Evolutionary conservation across 1,140 invertebrate genomes (phyloP), one percentile per base, ranked within the genome.

Genomic region (Formica selysi): DNA sequence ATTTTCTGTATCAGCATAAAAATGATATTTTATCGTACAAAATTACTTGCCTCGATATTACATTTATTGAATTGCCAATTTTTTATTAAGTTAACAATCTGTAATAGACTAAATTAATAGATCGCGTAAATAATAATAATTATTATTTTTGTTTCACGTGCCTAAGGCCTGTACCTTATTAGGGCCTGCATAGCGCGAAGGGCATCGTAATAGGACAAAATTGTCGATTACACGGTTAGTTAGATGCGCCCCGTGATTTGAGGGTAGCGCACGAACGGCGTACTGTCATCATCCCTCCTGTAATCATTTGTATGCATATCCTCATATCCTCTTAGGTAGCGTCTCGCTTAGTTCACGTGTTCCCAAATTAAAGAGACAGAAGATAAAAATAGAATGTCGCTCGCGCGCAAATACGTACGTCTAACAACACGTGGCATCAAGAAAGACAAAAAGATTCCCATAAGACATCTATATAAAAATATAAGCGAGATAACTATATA

Each of bases 141-240:
- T 51, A 65, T 71, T 38, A 36, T 70, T 62, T 13, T 80, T 44
- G 10, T 3, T 19, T 3, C 19, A 64, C 22, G 8, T n/a, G n/a
- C 41, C n/a, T n/a, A 19, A 22, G 22, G n/a, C 38, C 48, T 38
- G 61, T 84, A 76, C 8, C 59, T 89, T 74, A 44, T 26, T 51
- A 44, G 32, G 68, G 67, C 29, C 65, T 57, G 22, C 48, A 48
- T 38, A n/a, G 61, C 62, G 29, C 80, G 16, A n/a, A 70, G 89
- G 86, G 87, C 83, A 85, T 89, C 88, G 88, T 94, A 93, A 94
- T 94, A 91, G 92, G 90, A 84, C 86, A 87, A 90, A 94, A 93
- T 94, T 88, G 92, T 88, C 93, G 92, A 95, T 95, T 95, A 95
- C 94, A 95, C 92, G 94, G 94, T 93, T 95, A 94, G 94, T 95